Evolutionary conservation across 2,797 vertebrate genomes (phyloP), one percentile per base, ranked within the genome.

Genomic region (Apogon talboti): DNA sequence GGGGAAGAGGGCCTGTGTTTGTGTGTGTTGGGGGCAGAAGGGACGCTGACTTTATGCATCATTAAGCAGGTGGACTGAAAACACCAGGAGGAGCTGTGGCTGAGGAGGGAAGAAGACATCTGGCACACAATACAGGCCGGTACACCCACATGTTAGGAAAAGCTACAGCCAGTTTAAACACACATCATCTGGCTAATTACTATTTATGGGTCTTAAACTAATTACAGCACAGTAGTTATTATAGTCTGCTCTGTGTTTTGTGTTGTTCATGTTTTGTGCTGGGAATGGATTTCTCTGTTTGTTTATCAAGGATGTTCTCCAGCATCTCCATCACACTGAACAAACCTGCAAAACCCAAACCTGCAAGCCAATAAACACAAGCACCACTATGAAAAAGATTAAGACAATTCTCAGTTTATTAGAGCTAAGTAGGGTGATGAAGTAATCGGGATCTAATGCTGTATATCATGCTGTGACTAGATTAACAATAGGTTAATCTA

Each of bases 31-130:
- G 75, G 73, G 44, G 62, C 59, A 70, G 79, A 55, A 55, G 77
- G 74, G 80, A 80, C 54, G 74, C 63, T 83, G 81, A 66, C 82
- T 88, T 90, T 78, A 86, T 88, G 89, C 90, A 90, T 92, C 92
- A 92, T 91, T 91, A 92, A 84, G 83, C 89, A 87, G 81, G 76
- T 87, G 78, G 83, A 88, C 77, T 76, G 71, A 89, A 71, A 91
- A 87, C 82, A 87, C 82, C 85, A 83, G 78, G 85, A 78, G 16
- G 71, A 66, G 80, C 69, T 66, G 66, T 74, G 73, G 68, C 72
- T 64, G 68, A 67, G 56, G 79, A 72, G 71, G 41, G 74, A 48
- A 79, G 78, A 4, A 72, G 89, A 90, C 91, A 91, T 91, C 85
- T 92, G 90, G 87, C 73, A 72, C 77, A 78, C 81, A 83, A 81